Base-by-base conservation (phyloP, 2,888 invertebrate genomes). In the Callyntrura sp. region DNA sequence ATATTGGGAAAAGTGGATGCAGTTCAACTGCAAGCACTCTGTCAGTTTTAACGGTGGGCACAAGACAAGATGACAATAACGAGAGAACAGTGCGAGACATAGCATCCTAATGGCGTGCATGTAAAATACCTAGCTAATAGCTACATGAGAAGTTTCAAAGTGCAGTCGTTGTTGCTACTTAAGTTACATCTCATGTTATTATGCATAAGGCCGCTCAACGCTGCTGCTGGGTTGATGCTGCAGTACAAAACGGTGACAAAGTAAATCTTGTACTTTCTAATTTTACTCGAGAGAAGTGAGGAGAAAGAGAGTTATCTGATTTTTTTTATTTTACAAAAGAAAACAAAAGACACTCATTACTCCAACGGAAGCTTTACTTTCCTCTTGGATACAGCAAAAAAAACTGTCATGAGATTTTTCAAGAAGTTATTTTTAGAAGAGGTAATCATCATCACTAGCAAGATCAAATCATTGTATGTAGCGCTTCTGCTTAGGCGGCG, bases 321-420 rank as follows among this genome's bases (percentile, higher is more conserved):
- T 35, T 35, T 35, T 68, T 68, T 68, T 14, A 25, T n/a, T 35
- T 35, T n/a, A 35, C 73, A 8, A 73, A 70, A 45, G 73, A 57
- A 79, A 79, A 79, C 79, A 79, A 79, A 79, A 79, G 79, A 55
- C 57, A 79, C 28, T 79, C 79, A 35, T 79, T 79, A 79, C 14
- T 57, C 5, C 20, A n/a, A 73, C 20, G 65, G 45, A 20, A 9
- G 57, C 11, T 79, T 55, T 28, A 20, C 20, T 79, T 55, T 55
- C 79, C 20, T 68, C 14, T 35, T 28, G 3, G 35, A 35, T 35
- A 6, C 35, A 35, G 35, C 35, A 35, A 68, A 68, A 65, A 25
- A 25, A 70, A 25, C 28, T 57, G 57, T 25, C 79, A 57, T 35
- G 17, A 57, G 57, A 79, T 79, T 20, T 55, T 79, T 57, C 57